Base-by-base conservation (phyloP, 2,113 vertebrate species). In the Psittacus erithacus region DNA sequence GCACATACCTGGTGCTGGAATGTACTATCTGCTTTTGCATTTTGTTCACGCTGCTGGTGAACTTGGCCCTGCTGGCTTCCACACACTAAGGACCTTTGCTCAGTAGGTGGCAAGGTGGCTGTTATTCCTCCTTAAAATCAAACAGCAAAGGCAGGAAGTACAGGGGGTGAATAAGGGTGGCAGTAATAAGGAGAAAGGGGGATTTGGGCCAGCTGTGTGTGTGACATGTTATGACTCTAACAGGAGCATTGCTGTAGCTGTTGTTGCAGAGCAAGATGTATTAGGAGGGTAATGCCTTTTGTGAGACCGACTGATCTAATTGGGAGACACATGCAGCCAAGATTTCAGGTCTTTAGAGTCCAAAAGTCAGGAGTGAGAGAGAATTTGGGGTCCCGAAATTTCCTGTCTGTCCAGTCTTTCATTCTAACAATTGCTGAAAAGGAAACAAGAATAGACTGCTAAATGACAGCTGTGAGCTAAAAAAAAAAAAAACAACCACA, bases 181-280 rank as follows among this genome's bases (percentile, higher is more conserved):
- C 33, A 71, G n/a, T 8, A 84, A 59, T 6, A 41, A 7, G 24
- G 49, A 65, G 13, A 16, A 39, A 71, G 28, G 18, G 2, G 5
- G 2, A 82, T 47, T 81, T 4, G 5, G 39, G 17, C 15, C 46
- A 50, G 18, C 0, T 59, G 20, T 1, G 0, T 1, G 1, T 49
- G 28, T 16, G 28, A 55, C 4, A 1, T 27, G 18, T 67, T 83
- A 35, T 0, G 0, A 28, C 13, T 68, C 19, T 4, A 73, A 62
- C 17, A 53, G 31, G 7, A 75, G 7, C 1, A 0, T 9, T 70
- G 31, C 22, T 84, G 28, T 49, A 50, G 29, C 57, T 67, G 4
- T 20, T 53, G 6, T 2, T 74, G 17, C 27, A 64, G n/a, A 15
- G 25, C 22, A 85, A 85, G 43, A 19, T 60, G 23, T 59, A 11